phyloP scores from a whole-genome alignment of 2,113 vertebrate species.

The Hoplias malabaricus region DNA sequence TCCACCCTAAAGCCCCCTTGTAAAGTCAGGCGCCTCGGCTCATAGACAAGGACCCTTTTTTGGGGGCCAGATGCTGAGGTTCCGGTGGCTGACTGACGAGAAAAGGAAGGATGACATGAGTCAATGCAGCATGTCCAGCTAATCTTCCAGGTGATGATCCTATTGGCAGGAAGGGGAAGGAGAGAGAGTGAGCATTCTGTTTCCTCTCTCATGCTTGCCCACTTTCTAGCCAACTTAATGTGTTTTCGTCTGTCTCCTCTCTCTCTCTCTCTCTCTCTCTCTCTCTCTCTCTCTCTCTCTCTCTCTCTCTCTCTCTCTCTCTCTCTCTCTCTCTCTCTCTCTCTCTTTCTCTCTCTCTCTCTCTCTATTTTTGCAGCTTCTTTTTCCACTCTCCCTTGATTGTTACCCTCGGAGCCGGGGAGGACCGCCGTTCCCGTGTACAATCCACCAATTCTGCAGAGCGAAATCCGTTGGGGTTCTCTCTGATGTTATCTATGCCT shows the following conservation, averaged over 20 bases:
- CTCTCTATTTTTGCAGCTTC: neutral
- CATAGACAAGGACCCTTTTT: slow-evolving; percentile 11
- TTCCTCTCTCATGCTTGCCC: slow-evolving; percentile 52
- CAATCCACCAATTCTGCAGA: slow-evolving; percentile 36
- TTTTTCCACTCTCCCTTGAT: slow-evolving; percentile 12
- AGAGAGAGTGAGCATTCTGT: slow-evolving; percentile 44
- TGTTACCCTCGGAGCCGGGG: slow-evolving; percentile 33
- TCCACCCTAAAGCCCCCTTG: neutral
- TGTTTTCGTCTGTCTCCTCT: too few relatives aligned
- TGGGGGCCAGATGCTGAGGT: slow-evolving; percentile 19
- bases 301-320: neutral
- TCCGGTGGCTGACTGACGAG: slow-evolving; percentile 51
- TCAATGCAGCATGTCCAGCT: slow-evolving; percentile 56
- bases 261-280: neutral
- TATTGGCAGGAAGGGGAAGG: slow-evolving; percentile 41
- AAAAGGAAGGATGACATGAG: slow-evolving; percentile 48
- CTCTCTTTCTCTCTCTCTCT: neutral
- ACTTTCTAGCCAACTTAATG: slow-evolving; percentile 43
- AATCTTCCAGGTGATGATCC: slow-evolving; percentile 57
- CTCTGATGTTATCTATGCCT: slow-evolving; percentile 43
- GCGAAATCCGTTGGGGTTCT: slow-evolving; percentile 39
- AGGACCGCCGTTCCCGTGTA: slow-evolving; percentile 27
- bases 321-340: neutral
- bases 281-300: slow-evolving; percentile 5
- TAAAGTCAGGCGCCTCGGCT: slow-evolving; percentile 12